These are phyloP conservation scores for Sebastes diploproa DNA, from an alignment of 2,797 vertebrate species.

Conservation along the genomic window DNA sequence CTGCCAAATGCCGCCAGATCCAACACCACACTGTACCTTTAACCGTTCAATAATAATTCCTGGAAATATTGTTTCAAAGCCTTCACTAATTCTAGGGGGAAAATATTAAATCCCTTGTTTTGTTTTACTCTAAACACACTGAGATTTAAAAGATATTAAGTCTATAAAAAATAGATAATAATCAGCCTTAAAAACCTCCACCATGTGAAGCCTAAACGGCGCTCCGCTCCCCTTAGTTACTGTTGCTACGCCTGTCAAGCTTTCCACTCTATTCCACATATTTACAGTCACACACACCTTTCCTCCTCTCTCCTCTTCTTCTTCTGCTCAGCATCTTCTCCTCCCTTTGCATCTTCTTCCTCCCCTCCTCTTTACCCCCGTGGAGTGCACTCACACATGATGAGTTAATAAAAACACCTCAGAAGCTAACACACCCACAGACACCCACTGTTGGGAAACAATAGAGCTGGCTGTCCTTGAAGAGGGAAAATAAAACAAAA, in stretches of 20 bases:
- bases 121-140: not conserved
- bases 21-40: too few relatives aligned
- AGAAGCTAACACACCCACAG: not conserved
- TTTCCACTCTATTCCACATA: not conserved
- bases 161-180: not conserved
- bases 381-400: not conserved
- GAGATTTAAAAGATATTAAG: not conserved
- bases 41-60: not conserved
- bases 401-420: constrained; percentile 11
- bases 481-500: constrained; percentile 34
- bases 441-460: constrained; percentile 21
- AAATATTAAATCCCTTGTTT: not conserved
- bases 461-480: constrained; percentile 42
- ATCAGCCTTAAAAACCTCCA: not conserved
- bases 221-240: not conserved
- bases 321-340: not conserved
- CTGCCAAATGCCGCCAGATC: too few relatives aligned
- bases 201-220: not conserved
- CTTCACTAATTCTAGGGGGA: not conserved
- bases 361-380: not conserved
- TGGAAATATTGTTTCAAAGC: not conserved
- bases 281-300: not conserved
- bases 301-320: not conserved
- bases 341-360: not conserved
- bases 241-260: not conserved